These are phyloP conservation scores for Cloeon dipterum DNA, from an alignment of 2,888 invertebrate genomes.

Conservation along the genomic window DNA sequence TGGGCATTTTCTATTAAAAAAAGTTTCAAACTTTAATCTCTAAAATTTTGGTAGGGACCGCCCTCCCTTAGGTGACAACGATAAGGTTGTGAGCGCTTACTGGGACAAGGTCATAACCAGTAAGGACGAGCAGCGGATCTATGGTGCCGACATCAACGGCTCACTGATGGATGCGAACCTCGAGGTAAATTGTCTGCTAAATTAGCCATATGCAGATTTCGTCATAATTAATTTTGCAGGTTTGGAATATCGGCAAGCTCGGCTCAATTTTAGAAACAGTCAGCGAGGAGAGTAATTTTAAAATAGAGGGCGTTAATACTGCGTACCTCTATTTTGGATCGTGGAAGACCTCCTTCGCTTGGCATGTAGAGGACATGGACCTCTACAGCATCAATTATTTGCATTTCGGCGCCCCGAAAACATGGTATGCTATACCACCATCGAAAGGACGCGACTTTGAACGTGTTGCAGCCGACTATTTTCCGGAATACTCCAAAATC, in stretches of 20 bases:
- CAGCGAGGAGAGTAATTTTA: slow-evolving; percentile 82
- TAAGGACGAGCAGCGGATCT: slow-evolving; percentile 88
- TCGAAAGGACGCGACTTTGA: slow-evolving; percentile 94
- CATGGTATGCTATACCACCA: slow-evolving; percentile 85
- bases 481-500: slow-evolving; percentile 18
- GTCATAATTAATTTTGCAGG: too few relatives aligned
- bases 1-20: too few relatives aligned
- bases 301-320: slow-evolving; percentile 93
- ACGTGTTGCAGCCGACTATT: slow-evolving; percentile 11
- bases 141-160: slow-evolving; percentile 96
- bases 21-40: too few relatives aligned
- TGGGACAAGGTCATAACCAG: slow-evolving; percentile 97
- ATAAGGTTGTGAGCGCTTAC: slow-evolving; percentile 82
- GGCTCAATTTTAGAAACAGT: slow-evolving; percentile 27
- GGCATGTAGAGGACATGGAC: too few relatives aligned
- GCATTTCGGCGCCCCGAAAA: too few relatives aligned
- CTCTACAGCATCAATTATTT: too few relatives aligned
- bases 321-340: slow-evolving; percentile 98
- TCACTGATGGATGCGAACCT: slow-evolving; percentile 78
- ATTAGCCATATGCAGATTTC: too few relatives aligned
- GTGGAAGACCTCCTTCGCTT: slow-evolving; percentile 99
- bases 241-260: neutral
- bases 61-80: slow-evolving; percentile 30
- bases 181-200: too few relatives aligned
- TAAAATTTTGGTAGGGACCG: too few relatives aligned